Conservation (phyloP, 2,797 vertebrate species). For the Echiichthys vipera region DNA sequence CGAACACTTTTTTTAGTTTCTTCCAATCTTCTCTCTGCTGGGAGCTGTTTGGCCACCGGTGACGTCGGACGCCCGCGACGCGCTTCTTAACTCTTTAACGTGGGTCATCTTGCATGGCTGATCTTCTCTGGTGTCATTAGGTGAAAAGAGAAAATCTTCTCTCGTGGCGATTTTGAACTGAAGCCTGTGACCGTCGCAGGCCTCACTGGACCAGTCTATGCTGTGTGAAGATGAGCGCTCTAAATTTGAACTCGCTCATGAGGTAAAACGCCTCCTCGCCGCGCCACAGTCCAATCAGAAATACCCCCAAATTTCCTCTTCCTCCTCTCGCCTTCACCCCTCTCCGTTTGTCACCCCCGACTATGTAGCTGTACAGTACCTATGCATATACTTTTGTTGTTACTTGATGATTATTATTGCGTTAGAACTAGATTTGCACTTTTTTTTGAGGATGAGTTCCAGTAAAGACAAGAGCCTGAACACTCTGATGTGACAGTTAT, state of each 20-base stretch:
- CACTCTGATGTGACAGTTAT: conserved; percentile 64
- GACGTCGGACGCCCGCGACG: conserved; percentile 61
- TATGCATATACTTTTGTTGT: conserved; percentile 83
- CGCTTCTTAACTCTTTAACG: conserved; percentile 50
- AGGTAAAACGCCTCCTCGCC: conserved; percentile 20
- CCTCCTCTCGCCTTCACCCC: conserved; percentile 19
- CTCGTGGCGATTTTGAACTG: conserved; percentile 26
- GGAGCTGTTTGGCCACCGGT: conserved; percentile 57
- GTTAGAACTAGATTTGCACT: conserved; percentile 88
- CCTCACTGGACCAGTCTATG: conserved; percentile 88
- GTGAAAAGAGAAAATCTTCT: conserved; percentile 32
- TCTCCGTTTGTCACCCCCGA: conserved; percentile 28
- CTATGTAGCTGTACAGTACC: conserved; percentile 84
- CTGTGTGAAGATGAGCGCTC: conserved; percentile 68
- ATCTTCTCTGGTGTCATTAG: conserved; percentile 40
- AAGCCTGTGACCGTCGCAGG: conserved; percentile 65
- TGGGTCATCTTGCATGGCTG: conserved; percentile 49
- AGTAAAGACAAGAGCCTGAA: conserved; percentile 72
- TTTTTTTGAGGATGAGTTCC: conserved; percentile 80
- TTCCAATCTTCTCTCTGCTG: conserved; percentile 60
- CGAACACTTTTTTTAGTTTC: conserved; percentile 43
- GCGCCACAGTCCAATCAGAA: conserved; percentile 29
- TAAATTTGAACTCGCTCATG: conserved; percentile 66
- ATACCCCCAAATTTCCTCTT: conserved; percentile 20
- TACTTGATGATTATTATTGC: conserved; percentile 78